phyloP scores from a whole-genome alignment of 2,797 vertebrate genomes.

The Toxotes lorentzi region DNA sequence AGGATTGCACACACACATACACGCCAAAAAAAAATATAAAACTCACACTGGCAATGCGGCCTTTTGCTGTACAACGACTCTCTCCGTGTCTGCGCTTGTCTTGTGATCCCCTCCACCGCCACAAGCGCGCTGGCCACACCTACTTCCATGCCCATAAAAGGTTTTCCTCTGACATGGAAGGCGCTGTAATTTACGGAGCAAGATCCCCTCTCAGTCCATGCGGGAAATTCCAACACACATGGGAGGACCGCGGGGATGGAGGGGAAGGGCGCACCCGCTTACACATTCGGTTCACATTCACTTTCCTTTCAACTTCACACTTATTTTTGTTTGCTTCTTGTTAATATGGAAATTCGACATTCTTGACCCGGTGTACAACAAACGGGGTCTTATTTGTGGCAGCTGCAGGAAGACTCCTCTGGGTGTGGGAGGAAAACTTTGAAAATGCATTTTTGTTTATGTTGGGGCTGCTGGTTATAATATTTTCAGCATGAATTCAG shows the following conservation, averaged over 20 bases:
- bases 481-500: constrained; percentile 6
- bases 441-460: background rate
- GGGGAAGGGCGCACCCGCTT: constrained; percentile 47
- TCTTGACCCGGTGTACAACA: background rate
- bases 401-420: constrained; percentile 2
- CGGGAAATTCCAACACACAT: constrained; percentile 88
- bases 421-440: background rate
- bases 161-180: constrained; percentile 79
- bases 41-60: constrained; percentile 63
- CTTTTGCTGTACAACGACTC: constrained; percentile 56
- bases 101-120: constrained; percentile 78
- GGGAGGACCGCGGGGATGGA: constrained; percentile 53
- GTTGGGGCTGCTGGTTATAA: background rate
- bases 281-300: constrained; percentile 2
- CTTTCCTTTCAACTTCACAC: constrained; percentile 36
- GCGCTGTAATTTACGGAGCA: constrained; percentile 84
- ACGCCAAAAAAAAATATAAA: constrained; percentile 23
- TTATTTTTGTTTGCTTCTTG: background rate
- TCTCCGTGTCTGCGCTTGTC: constrained; percentile 72
- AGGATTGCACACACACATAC: constrained; percentile 63
- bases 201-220: constrained; percentile 78
- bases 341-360: background rate
- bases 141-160: constrained; percentile 86
- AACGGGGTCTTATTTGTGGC: background rate
- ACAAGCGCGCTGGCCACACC: constrained; percentile 78